Evolutionary conservation across 2,888 invertebrate genomes (phyloP), one percentile per base, ranked within the genome.

Genomic region (Caradrina kadenii): DNA sequence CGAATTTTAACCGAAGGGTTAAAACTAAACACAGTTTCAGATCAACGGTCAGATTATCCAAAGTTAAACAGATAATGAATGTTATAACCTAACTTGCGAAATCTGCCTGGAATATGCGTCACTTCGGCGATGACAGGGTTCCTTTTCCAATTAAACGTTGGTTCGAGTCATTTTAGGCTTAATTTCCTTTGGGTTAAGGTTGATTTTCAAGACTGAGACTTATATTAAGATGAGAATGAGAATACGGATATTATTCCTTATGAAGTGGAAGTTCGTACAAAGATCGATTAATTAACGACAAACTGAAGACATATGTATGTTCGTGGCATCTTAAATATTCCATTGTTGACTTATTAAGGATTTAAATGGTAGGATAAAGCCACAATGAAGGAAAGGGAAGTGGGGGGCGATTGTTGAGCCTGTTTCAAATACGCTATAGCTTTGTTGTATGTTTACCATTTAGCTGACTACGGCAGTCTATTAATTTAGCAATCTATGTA

Each of bases 21-120:
- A 79, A 67, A 78, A 82, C 81, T 76, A 79, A 73, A 79, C 70
- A 80, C 69, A 68, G 61, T 74, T 78, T 73, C 65, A 69, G 72
- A 74, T 73, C 79, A 71, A 71, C 60, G 75, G 64, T 74, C 69
- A 74, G 78, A 76, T 83, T 71, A 82, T 73, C 54, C 63, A 60
- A 78, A 74, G 72, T 81, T 82, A 76, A 82, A 82, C 82, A 73
- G 69, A 59, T 80, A 76, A 80, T 82, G 72, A 82, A 74, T 72
- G 72, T 59, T 63, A 63, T 55, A 55, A 69, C 67, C 63, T 70
- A 75, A 75, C 66, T 81, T 78, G 75, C 76, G 69, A 75, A 82
- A 75, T 82, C 69, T 76, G 61, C 35, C 67, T 54, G 63, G 54
- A 56, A 63, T 63, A 72, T 71, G 64, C 62, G 65, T 76, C 68